These are phyloP conservation scores for Chrysopilus asiliformis DNA, from an alignment of 2,888 invertebrate genomes.

Conservation along the genomic window DNA sequence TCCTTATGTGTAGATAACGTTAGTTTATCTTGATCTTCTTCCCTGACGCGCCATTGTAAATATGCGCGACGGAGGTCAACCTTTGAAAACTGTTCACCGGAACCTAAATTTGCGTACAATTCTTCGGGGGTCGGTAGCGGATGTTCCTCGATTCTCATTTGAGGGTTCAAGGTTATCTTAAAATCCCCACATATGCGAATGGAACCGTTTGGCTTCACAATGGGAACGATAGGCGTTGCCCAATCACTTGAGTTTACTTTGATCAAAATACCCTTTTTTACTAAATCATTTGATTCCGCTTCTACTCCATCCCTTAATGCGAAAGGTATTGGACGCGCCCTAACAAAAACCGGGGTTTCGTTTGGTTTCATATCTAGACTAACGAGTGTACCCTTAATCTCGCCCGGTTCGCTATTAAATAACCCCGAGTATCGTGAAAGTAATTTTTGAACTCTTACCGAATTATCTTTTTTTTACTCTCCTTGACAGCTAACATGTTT, in stretches of 20 bases:
- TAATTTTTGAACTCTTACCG: too few species aligned
- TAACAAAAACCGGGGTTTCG: too few species aligned
- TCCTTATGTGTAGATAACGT: slow-evolving; percentile 3
- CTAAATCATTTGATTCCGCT: too few species aligned
- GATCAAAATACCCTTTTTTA: too few species aligned
- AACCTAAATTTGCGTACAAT: slow-evolving; percentile 3
- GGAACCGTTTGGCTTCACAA: slow-evolving; percentile 24
- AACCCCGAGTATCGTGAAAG: too few species aligned
- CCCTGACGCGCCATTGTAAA: slow-evolving; percentile 9
- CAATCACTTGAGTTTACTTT: slow-evolving; percentile 16
- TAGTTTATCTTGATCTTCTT: slow-evolving; percentile 19
- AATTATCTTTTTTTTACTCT: too few species aligned
- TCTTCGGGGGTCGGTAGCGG: slow-evolving; percentile 8
- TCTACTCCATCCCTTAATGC: too few species aligned
- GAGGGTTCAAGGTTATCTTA: slow-evolving; percentile 10
- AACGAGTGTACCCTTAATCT: too few species aligned
- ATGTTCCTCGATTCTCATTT: slow-evolving; percentile 5
- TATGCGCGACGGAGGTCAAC: slow-evolving; percentile 3
- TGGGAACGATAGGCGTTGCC: slow-evolving; percentile 27
- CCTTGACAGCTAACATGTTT: too few species aligned
- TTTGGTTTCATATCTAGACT: too few species aligned
- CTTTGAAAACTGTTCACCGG: slow-evolving; percentile 4
- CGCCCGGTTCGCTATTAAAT: too few species aligned
- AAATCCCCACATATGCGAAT: slow-evolving; percentile 17
- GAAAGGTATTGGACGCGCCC: too few species aligned